Conservation (phyloP, 2,888 invertebrate genomes). For the Mechanitis messenoides region DNA sequence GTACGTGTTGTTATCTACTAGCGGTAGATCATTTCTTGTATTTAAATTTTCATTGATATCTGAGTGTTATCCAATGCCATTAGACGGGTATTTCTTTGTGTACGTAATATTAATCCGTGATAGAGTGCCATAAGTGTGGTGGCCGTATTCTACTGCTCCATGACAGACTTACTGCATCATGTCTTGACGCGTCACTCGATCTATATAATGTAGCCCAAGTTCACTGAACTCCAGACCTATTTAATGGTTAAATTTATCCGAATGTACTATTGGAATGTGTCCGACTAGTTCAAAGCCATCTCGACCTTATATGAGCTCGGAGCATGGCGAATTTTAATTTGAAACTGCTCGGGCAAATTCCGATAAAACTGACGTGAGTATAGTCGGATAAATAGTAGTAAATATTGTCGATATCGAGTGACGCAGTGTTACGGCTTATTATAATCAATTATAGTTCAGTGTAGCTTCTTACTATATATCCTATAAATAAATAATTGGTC, state of each 20-base stretch:
- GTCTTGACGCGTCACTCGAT: background rate
- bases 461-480: conserved; percentile 9
- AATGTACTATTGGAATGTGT: too few species aligned
- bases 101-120: conserved; percentile 49
- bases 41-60: conserved; percentile 40
- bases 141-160: background rate
- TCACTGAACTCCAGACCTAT: background rate
- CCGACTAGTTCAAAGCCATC: too few species aligned
- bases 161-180: background rate
- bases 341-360: too few species aligned
- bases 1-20: conserved; percentile 17
- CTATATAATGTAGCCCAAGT: background rate
- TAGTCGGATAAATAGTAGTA: too few species aligned
- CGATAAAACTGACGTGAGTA: too few species aligned
- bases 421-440: background rate
- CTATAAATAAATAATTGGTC: conserved; percentile 46
- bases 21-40: conserved; percentile 26
- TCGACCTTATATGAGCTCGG: too few species aligned
- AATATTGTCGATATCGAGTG: background rate
- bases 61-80: conserved; percentile 34
- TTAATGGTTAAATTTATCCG: too few species aligned
- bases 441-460: conserved; percentile 2
- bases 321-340: too few species aligned
- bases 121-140: conserved; percentile 59
- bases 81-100: conserved; percentile 46